Evolutionary conservation across 2,888 invertebrate genomes (phyloP).

Genomic region (Chymomyza fuscimana): DNA sequence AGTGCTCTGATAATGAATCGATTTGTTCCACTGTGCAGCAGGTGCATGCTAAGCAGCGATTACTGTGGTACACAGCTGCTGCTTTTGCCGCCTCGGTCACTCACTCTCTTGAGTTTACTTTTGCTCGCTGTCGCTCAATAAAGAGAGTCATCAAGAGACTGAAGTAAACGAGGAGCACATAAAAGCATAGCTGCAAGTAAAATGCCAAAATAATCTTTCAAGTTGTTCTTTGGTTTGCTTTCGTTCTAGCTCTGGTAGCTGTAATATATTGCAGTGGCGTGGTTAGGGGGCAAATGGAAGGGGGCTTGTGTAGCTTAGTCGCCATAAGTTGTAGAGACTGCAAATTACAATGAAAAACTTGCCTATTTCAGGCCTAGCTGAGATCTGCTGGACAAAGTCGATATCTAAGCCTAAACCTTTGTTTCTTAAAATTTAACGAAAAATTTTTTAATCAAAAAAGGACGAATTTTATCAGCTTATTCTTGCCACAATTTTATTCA

Average conservation of each 20-base stretch:
- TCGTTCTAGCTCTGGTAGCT: not conserved
- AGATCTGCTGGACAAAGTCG: too few relatives aligned
- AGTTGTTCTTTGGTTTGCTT: constrained; percentile 9
- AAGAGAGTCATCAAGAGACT: constrained; percentile 32
- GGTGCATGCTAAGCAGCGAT: constrained; percentile 2
- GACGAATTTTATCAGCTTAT: too few relatives aligned
- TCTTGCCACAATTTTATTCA: too few relatives aligned
- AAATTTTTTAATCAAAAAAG: too few relatives aligned
- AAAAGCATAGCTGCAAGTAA: constrained; percentile 23
- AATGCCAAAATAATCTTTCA: constrained; percentile 38
- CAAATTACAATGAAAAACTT: too few relatives aligned
- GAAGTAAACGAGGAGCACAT: constrained; percentile 26
- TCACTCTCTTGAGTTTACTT: not conserved
- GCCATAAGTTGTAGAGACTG: too few relatives aligned
- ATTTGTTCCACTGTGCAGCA: constrained; percentile 31
- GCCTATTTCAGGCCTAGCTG: too few relatives aligned
- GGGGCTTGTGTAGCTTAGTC: too few relatives aligned
- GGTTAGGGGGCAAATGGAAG: not conserved
- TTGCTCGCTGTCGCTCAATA: constrained; percentile 21
- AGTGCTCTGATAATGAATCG: constrained; percentile 47
- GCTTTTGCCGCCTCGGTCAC: constrained; percentile 13
- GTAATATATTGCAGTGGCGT: not conserved
- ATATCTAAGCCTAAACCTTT: too few relatives aligned
- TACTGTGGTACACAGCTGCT: constrained; percentile 33
- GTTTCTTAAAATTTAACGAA: too few relatives aligned